phyloP scores from a whole-genome alignment of 2,113 vertebrate genomes.

The Halcyon malimbica region DNA sequence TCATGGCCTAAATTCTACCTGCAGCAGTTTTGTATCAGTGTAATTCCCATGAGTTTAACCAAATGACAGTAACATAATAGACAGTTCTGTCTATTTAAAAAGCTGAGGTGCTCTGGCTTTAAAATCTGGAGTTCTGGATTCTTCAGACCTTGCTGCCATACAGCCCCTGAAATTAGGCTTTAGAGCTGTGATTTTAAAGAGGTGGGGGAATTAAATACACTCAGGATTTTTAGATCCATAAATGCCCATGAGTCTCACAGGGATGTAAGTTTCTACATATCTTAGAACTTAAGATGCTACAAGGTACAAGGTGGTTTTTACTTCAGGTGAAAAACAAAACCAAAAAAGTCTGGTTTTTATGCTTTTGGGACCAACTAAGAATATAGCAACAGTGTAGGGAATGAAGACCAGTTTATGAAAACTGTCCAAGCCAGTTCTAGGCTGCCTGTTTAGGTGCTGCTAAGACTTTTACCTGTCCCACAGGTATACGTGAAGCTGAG shows the following conservation, averaged over 20 bases:
- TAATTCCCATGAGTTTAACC: neutral
- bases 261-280: neutral
- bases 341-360: neutral
- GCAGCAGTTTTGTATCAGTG: neutral
- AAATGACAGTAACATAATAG: neutral
- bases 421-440: neutral
- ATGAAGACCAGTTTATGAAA: neutral
- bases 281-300: neutral
- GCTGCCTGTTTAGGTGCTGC: neutral
- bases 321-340: neutral
- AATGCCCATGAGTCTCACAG: neutral
- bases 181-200: neutral
- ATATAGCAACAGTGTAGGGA: accelerated
- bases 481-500: neutral
- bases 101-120: neutral
- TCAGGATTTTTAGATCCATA: neutral
- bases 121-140: neutral
- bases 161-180: neutral
- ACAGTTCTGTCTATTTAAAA: neutral
- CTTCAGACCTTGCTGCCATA: neutral
- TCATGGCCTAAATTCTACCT: neutral
- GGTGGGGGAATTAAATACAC: neutral
- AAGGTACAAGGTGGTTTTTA: neutral
- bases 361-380: neutral
- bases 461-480: neutral